Evolutionary conservation across 2,888 invertebrate species (phyloP), one percentile per base, ranked within the genome.

Genomic region (Furcula furcula): DNA sequence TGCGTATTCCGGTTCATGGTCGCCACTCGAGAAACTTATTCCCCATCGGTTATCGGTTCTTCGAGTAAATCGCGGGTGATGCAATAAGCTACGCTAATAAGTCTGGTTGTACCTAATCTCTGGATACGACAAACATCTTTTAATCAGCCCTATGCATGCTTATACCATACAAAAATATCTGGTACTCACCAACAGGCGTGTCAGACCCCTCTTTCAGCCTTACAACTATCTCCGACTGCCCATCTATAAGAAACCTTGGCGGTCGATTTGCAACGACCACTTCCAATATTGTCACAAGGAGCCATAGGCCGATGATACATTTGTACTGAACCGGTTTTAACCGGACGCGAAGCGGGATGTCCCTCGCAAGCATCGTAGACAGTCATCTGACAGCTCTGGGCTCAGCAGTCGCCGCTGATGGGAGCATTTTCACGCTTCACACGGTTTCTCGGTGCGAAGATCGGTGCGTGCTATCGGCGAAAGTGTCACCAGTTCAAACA

Each of bases 201-300:
- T 95, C 96, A 33, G 92, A 90, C 31, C 96, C 96, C 89, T 97
- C 97, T 79, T 95, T 96, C 66, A 97, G 88, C 72, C 96, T 91
- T 62, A 97, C 91, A 48, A 97, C 96, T 62, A 97, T 97, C 90
- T 97, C 97, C 51, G 95, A 95, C 79, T 96, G 95, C 41, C 95
- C 95, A 66, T 96, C 95, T 72, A 94, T 94, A 37, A 96, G 90
- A 79, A 97, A 97, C 45, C 94, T 91, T n/a, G 97, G 97, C 27
- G 97, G 95, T 61, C 93, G 92, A 89, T 97, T 97, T 44, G 91
- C 90, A n/a, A 60, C 50, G 5, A 60, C 51, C 1, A 62, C 75
- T 39, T 55, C 54, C 33, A 68, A 59, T 21, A 72, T 48, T 14
- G 64, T 46, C 29, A 79, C 37, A 29, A 81, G 39, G 50, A 80